phyloP scores from a whole-genome alignment of 2,888 invertebrate species.

The Hyppa rectilinea region DNA sequence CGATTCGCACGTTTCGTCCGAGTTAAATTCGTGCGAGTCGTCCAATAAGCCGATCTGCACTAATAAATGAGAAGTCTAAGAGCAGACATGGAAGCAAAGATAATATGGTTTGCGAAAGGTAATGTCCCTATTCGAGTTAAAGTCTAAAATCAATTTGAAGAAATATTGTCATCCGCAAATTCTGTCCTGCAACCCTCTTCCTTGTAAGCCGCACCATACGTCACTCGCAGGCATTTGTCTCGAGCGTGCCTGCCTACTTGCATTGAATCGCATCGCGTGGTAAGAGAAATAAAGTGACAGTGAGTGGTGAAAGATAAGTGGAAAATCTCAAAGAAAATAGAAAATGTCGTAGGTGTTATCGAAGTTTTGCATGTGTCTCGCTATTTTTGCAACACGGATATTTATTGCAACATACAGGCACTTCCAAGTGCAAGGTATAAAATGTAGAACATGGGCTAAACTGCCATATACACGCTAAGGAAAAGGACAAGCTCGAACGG shows the following conservation, averaged over 20 bases:
- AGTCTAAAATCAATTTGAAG: background rate
- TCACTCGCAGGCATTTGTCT: background rate
- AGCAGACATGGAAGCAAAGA: background rate
- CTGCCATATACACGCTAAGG: background rate
- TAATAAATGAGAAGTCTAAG: background rate
- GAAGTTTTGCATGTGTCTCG: conserved; percentile 50
- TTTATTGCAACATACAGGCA: conserved; percentile 8
- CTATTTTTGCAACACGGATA: conserved; percentile 22
- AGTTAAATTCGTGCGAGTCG: too few relatives aligned
- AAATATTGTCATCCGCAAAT: background rate
- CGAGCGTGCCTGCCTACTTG: background rate
- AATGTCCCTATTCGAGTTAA: too few relatives aligned
- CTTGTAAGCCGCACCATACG: background rate
- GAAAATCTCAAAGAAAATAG: conserved; percentile 41
- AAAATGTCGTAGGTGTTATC: conserved; percentile 29
- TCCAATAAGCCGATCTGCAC: too few relatives aligned
- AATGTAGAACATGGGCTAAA: background rate
- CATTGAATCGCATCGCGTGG: conserved; percentile 42
- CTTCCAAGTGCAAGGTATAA: conserved; percentile 3
- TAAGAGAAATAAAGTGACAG: conserved; percentile 26
- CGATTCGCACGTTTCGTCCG: too few relatives aligned
- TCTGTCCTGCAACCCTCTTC: too few relatives aligned
- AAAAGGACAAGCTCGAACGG: background rate
- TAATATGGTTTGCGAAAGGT: background rate
- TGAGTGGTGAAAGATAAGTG: conserved; percentile 36